Percentiles rank a stretch among this genome's conserved stretches.
These are phyloP conservation scores for Atherinomorus stipes DNA, from an alignment of 2,113 vertebrate species.

Conservation along the genomic window DNA sequence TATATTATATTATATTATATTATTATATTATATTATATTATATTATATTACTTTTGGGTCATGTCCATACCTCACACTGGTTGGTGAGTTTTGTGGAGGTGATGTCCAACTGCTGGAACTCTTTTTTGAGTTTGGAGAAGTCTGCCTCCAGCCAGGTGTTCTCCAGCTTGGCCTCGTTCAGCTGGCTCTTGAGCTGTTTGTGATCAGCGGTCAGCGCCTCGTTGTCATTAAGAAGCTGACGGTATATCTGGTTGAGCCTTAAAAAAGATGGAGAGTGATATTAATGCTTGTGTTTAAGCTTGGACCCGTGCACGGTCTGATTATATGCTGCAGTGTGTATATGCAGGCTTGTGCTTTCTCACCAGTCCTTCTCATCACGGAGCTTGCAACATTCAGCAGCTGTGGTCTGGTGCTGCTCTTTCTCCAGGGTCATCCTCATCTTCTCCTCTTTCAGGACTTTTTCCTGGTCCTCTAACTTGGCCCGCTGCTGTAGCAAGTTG, in stretches of 20 bases:
- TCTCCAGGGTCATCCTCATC: constrained; percentile 93
- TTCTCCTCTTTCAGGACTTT: constrained; percentile 91
- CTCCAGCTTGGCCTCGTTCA: constrained; percentile 93
- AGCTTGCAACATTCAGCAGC: constrained; percentile 89
- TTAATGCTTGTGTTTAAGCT: not conserved
- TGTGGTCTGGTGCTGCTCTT: constrained; percentile 88
- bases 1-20: too few relatives aligned
- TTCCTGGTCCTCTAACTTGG: constrained; percentile 92
- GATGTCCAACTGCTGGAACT: constrained; percentile 96
- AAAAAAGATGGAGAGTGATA: not conserved
- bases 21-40: too few relatives aligned
- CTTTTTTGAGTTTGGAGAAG: constrained; percentile 93
- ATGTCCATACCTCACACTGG: constrained; percentile 91
- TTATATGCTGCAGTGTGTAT: not conserved
- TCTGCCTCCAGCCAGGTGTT: constrained; percentile 94
- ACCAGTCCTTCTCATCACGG: constrained; percentile 93
- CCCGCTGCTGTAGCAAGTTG: constrained; percentile 90
- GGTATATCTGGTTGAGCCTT: constrained; percentile 91
- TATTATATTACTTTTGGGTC: not conserved
- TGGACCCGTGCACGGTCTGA: too few relatives aligned
- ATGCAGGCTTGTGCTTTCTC: constrained; percentile 44
- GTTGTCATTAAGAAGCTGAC: constrained; percentile 91
- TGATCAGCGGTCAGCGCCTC: constrained; percentile 92
- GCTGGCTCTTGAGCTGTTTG: constrained; percentile 92
- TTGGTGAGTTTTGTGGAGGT: constrained; percentile 94